Base-by-base conservation (phyloP, 1,140 invertebrate genomes). In the Eulimnadia texana region DNA sequence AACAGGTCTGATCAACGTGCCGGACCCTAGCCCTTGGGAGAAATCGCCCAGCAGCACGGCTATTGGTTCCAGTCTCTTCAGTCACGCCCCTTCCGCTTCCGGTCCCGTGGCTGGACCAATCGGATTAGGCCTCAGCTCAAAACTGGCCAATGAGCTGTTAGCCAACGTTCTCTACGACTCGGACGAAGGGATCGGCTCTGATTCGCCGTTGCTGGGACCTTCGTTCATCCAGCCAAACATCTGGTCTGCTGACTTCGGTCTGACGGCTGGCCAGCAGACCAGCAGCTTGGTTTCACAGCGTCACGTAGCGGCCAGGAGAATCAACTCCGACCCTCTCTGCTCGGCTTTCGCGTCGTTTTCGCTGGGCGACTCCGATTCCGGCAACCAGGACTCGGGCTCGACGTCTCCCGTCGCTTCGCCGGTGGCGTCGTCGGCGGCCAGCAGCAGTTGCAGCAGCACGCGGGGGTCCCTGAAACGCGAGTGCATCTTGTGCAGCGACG, bases 401-500 rank as follows among this genome's bases (percentile, higher is more conserved):
- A 62, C 71, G 67, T 64, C 63, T 63, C 66, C 62, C 19, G 53
- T 61, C 3, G 66, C 67, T 20, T 85, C 84, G 50, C 79, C 76
- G 11, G 78, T 78, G 47, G 80, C 82, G 33, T 81, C 83, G 16
- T 83, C 85, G 76, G 63, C 29, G 52, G 54, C 59, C 13, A 33
- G 57, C 24, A 42, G 33, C 33, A 69, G 67, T 54, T 61, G 63
- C 33, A 62, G 64, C 47, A 51, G 60, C 11, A 62, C 64, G 23
- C 63, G 65, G 0, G 58, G 64, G 50, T 65, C 58, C 29, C 63
- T 65, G 25, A 81, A 81, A 64, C 80, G 86, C 27, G 83, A 85
- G 63, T 94, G 90, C 75, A 79, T 84, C 62, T 82, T 93, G 52
- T 94, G 91, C 78, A 82, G 82, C 57, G 89, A 93, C 67, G 83